phyloP scores from a whole-genome alignment of 2,888 invertebrate genomes.

The Drosophila longiperda region DNA sequence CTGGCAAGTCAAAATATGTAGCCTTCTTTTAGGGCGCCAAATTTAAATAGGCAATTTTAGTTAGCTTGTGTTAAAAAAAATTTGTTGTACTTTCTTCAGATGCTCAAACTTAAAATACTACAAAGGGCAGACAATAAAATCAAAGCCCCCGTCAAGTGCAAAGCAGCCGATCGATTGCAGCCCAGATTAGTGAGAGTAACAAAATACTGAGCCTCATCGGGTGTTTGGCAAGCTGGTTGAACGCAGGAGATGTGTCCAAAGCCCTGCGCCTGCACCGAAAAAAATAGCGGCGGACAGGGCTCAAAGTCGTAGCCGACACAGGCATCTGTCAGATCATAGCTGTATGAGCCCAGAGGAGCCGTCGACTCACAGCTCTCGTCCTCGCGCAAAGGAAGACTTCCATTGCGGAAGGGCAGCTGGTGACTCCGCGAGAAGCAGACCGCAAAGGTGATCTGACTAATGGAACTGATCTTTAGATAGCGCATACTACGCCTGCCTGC shows the following conservation, averaged over 20 bases:
- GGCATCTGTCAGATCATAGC: constrained; percentile 86
- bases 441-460: constrained; percentile 86
- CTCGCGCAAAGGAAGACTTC: constrained; percentile 77
- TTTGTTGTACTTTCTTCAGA: constrained; percentile 26
- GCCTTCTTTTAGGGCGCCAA: not conserved
- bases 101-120: constrained; percentile 6
- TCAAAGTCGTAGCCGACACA: constrained; percentile 87
- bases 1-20: not conserved
- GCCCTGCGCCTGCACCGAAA: constrained; percentile 87
- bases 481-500: constrained; percentile 86
- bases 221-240: constrained; percentile 88
- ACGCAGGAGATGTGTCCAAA: constrained; percentile 85
- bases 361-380: constrained; percentile 88
- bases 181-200: constrained; percentile 89
- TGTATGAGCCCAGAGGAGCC: constrained; percentile 85
- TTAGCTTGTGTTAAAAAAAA: not conserved
- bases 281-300: constrained; percentile 88
- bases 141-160: constrained; percentile 7
- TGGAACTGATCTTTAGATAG: constrained; percentile 86
- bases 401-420: constrained; percentile 85
- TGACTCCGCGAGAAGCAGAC: constrained; percentile 88
- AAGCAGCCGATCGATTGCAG: constrained; percentile 86
- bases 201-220: constrained; percentile 88
- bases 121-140: constrained; percentile 20
- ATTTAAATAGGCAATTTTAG: not conserved